Base-by-base conservation (phyloP, 2,888 invertebrate genomes). In the Baronia brevicornis region DNA sequence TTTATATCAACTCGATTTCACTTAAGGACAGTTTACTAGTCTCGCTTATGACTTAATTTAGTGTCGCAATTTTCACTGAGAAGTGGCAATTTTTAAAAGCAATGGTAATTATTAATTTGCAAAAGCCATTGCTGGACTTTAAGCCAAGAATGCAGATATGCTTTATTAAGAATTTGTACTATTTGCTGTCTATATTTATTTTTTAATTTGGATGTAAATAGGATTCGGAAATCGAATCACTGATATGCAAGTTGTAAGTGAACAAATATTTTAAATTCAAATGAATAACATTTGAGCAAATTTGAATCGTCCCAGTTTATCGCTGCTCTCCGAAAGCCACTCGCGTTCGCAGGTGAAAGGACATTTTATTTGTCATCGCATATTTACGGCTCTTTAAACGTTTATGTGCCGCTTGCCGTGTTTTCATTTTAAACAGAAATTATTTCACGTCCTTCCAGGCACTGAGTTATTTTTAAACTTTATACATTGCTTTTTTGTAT, bases 401-500 rank as follows among this genome's bases (percentile, higher is more conserved):
- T 74, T 75, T 64, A 70, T 64, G 54, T 60, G 62, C 54, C 64
- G 63, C 75, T 79, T 75, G 68, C 70, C 72, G 49, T 58, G 63
- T 56, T 66, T 54, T 51, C 63, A 43, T 62, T 36, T 28, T 26
- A 61, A 65, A 51, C 43, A 43, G 35, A 35, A 70, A 68, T 65
- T 66, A 68, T 54, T 52, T 42, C 33, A 47, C 46, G 39, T 51
- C 54, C 56, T n/a, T 46, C 46, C 39, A 46, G 46, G 57, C 56
- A 46, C 39, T 44, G 36, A 43, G 55, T 61, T 61, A 60, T 68
- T 66, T 64, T 59, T 57, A 64, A 60, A 57, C 54, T 49, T 59
- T 60, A 12, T 8, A 12, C 25, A 18, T 8, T 14, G 8, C 23
- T 23, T 18, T 33, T 23, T 5, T 7, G 9, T 14, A 1, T 11